phyloP scores from a whole-genome alignment of 2,113 vertebrate species.

The Setophaga coronata region DNA sequence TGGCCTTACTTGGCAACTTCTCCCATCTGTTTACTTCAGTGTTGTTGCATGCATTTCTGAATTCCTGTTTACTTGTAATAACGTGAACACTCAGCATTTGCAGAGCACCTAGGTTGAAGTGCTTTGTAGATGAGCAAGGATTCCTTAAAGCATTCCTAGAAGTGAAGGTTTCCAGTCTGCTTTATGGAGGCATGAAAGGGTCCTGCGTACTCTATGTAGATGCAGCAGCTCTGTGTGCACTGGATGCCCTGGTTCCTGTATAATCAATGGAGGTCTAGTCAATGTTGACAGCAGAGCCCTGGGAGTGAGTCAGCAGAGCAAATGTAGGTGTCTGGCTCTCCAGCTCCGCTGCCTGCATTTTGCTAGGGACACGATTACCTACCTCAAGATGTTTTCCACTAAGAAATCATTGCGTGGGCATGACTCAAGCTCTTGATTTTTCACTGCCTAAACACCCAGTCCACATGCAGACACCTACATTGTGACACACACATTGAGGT shows the following conservation, averaged over 20 bases:
- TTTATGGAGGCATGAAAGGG: background rate
- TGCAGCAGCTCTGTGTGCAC: background rate
- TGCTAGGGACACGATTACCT: background rate
- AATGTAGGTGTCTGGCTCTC: constrained; percentile 37
- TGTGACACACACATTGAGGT: background rate
- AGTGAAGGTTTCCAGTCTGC: background rate
- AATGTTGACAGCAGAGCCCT: background rate
- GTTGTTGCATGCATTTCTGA: background rate
- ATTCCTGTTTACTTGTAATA: background rate
- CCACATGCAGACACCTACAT: constrained; percentile 24
- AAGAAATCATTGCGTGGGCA: constrained; percentile 28
- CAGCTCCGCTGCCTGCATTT: constrained; percentile 13
- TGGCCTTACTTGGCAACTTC: constrained; percentile 51
- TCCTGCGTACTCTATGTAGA: rapidly evolving
- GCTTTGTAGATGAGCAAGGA: background rate
- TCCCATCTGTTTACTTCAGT: constrained; percentile 51
- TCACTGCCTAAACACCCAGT: constrained; percentile 49
- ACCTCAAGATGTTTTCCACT: background rate
- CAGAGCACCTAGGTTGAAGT: background rate
- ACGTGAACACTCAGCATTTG: background rate
- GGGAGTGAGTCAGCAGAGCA: background rate
- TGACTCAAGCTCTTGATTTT: constrained; percentile 40
- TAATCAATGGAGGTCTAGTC: background rate
- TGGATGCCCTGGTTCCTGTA: background rate
- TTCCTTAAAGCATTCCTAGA: background rate